Base-by-base conservation (phyloP, 2,888 invertebrate genomes). In the Thera obeliscata region DNA sequence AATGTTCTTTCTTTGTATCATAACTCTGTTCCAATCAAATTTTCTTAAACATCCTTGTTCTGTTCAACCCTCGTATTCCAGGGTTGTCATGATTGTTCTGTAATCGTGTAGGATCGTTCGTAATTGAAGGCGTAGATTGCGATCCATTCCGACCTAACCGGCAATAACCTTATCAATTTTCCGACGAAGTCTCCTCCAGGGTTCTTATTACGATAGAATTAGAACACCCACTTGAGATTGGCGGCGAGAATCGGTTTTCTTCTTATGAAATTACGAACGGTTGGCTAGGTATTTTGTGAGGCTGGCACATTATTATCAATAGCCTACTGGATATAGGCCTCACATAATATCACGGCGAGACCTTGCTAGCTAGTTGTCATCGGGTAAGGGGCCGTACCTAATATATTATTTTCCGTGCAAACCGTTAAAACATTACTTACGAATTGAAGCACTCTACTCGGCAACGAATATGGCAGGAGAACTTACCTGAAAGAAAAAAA, bases 111-210 rank as follows among this genome's bases (percentile, higher is more conserved):
- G 71, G 71, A 50, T 35, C 49, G 65, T 56, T 33, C 60, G 69
- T 72, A 75, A 74, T 74, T 69, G 74, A 72, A 74, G 67, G 65
- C 68, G 66, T 67, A 74, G 67, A 77, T 74, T 76, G 74, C 66
- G 69, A 67, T 65, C 68, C 61, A 54, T 61, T 67, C 54, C 61
- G 48, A 61, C 61, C 68, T 72, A 71, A 67, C 71, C 67, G 66
- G 67, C 64, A 64, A 74, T 74, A 77, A 69, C 69, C 76, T 69
- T 73, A 77, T 76, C 74, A 76, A 77, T 74, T 74, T 74, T 67
- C 74, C 73, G 67, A 67, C 67, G 65, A 67, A 64, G 68, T 67
- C 70, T 67, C 64, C 70, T 61, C 64, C 66, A 67, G 66, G 66
- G 74, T 56, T 62, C 71, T 64, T 74, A 74, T 73, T 74, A 71